A percentile compares a stretch with the other conserved stretches of the same genome.
phyloP scores from a whole-genome alignment of 2,797 vertebrate species.

The Leptoclinus maculatus region DNA sequence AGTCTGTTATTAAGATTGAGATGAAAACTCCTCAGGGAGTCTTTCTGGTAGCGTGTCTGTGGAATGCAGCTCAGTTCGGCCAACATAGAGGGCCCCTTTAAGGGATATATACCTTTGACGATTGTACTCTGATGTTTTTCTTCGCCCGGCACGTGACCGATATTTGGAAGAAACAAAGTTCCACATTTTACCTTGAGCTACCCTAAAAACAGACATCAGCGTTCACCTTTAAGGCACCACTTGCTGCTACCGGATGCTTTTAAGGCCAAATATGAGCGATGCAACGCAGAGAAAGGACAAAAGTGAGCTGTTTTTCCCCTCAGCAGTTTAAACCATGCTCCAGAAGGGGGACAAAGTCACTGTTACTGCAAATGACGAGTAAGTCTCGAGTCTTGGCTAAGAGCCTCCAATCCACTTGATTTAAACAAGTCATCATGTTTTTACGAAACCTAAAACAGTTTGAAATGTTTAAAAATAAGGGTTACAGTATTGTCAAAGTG shows the following conservation, averaged over 20 bases:
- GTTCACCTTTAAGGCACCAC: constrained; percentile 1
- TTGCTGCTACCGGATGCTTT: background rate
- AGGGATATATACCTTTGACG: constrained; percentile 43
- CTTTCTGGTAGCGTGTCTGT: constrained; percentile 66
- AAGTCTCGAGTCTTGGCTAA: background rate
- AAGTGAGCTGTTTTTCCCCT: background rate
- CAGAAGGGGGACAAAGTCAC: background rate
- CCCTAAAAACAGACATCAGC: constrained; percentile 35
- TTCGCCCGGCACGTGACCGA: constrained; percentile 36
- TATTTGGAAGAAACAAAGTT: background rate
- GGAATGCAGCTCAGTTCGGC: constrained; percentile 62
- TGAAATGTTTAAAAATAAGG: background rate
- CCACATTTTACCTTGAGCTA: constrained; percentile 55
- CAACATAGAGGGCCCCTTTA: constrained; percentile 57
- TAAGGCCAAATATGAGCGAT: background rate
- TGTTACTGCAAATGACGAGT: background rate
- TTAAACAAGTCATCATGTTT: background rate
- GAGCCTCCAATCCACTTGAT: background rate
- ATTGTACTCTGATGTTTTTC: constrained; percentile 44
- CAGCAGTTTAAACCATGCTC: background rate
- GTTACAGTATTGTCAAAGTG: background rate
- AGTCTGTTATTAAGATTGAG: constrained; percentile 79
- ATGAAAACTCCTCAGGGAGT: constrained; percentile 71
- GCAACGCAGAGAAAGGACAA: background rate
- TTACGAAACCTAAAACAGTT: background rate